phyloP scores from a whole-genome alignment of 1,140 invertebrate species.

The Tetragnatha versicolor region DNA sequence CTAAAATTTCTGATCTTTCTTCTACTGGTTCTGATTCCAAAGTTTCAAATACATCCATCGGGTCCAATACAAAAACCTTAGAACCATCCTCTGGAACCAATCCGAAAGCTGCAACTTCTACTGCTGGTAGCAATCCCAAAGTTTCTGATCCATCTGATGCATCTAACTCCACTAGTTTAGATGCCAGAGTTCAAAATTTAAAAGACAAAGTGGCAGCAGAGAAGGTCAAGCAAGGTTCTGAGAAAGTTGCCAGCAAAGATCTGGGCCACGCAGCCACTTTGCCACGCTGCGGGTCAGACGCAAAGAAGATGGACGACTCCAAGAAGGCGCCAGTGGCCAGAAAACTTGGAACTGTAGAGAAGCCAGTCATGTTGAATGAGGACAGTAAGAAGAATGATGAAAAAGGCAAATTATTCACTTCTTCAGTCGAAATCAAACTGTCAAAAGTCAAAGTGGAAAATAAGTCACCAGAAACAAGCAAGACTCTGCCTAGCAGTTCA shows the following conservation, averaged over 20 bases:
- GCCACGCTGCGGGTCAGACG: not conserved
- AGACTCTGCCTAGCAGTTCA: not conserved
- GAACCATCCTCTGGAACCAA: too few relatives aligned
- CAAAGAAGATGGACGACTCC: not conserved
- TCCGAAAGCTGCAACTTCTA: too few relatives aligned
- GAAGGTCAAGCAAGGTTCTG: not conserved
- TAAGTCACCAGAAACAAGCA: not conserved
- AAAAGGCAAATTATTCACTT: conserved; percentile 31
- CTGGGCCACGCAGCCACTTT: not conserved
- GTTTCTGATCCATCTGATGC: not conserved
- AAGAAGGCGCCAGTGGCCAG: not conserved
- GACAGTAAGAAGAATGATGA: conserved; percentile 22
- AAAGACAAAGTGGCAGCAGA: conserved; percentile 1
- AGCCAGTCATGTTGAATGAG: not conserved
- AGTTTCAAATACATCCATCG: too few relatives aligned
- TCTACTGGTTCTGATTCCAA: too few relatives aligned
- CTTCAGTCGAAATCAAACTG: conserved; percentile 40
- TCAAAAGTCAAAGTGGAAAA: conserved; percentile 13
- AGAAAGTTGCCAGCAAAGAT: conserved; percentile 12
- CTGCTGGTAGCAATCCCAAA: too few relatives aligned
- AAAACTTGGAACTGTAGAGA: conserved; percentile 27
- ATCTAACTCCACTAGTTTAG: not conserved
- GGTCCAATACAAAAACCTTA: too few relatives aligned
- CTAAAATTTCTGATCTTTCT: too few relatives aligned
- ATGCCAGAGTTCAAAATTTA: not conserved